Evolutionary conservation across 1,140 invertebrate species (phyloP), one percentile per base, ranked within the genome.

Genomic region (Vanessa tameamea): DNA sequence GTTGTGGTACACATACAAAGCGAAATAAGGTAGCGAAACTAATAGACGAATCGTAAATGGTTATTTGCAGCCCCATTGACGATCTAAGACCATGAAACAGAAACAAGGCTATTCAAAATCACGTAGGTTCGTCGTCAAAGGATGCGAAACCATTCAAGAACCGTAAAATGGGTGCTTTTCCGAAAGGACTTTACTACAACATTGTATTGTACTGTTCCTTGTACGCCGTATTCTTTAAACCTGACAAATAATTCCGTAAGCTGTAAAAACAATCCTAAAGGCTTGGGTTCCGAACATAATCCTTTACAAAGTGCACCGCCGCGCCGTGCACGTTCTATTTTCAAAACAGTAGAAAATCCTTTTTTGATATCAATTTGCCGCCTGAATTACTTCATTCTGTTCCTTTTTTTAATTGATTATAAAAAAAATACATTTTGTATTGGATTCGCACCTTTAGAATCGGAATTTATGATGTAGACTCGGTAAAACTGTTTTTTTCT

Each of bases 181-280:
- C 75, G 64, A 84, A 78, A 79, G 77, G 71, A 78, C 77, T 66
- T 11, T 72, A 81, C 78, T 81, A 82, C 75, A 77, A 70, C 66
- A 76, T 78, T 73, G 75, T 75, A 82, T 87, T 87, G 82, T 87
- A 75, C 65, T 73, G 79, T 76, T 81, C 78, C 76, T 55, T 82
- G 78, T 79, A 76, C 79, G 76, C 7, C 9, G 37, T 43, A 43
- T 43, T 43, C 82, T 79, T 79, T 78, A 81, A 80, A 87, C 82
- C 87, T 89, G 89, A 90, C 88, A 91, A 92, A 92, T 86, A 85
- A 82, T 84, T 83, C 77, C 73, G 64, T 77, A 84, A 87, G 89
- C 90, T 92, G 90, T 92, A 92, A 91, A 92, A 92, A 92, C 89
- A 92, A 92, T 87, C 85, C 78, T 77, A 85, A 87, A 87, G 84